Base-by-base conservation (phyloP, 2,888 invertebrate genomes). In the Molanna angustata region DNA sequence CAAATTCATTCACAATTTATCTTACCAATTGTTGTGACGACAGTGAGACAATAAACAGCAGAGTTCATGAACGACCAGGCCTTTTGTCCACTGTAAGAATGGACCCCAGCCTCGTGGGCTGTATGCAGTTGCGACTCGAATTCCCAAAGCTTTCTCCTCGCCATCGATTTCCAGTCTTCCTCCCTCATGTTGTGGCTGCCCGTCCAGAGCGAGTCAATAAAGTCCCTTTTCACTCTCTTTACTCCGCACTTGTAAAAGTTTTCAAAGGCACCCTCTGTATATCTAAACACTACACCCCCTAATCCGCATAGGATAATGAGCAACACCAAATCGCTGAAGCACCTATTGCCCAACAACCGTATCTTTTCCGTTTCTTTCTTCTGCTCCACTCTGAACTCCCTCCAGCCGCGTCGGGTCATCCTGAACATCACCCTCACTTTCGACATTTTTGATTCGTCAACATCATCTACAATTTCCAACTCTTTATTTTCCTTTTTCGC, bases 11-110 rank as follows among this genome's bases (percentile, higher is more conserved):
- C 11, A 11, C 6, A 27, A 7, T 37, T 17, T 31, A 21, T 61
- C 83, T 84, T 84, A 92, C 94, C 94, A 73, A 94, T 92, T 41
- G 91, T 93, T 47, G 93, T 90, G 64, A 93, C 80, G 64, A 94
- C 82, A 61, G 92, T 91, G 72, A 93, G 75, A 67, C 90, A 89
- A 73, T 89, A 94, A 55, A 91, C 82, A 61, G 93, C 83, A 16
- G 90, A 87, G 68, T 93, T 93, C 69, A 92, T 79, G 68, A 93
- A 93, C 64, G 85, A 90, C 91, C 93, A 94, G 16, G 89, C 85
- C 65, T 84, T 84, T 66, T 88, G 86, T 2, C 91, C 92, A 58
- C 91, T 90, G 66, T 90, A 90, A 0, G 88, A 84, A 18, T 85
- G 88, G 55, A 93, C 82, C 0, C 92, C 93, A 17, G 90, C 85